Evolutionary conservation across 2,113 vertebrate species (phyloP).

Genomic region (Casuarius casuarius): DNA sequence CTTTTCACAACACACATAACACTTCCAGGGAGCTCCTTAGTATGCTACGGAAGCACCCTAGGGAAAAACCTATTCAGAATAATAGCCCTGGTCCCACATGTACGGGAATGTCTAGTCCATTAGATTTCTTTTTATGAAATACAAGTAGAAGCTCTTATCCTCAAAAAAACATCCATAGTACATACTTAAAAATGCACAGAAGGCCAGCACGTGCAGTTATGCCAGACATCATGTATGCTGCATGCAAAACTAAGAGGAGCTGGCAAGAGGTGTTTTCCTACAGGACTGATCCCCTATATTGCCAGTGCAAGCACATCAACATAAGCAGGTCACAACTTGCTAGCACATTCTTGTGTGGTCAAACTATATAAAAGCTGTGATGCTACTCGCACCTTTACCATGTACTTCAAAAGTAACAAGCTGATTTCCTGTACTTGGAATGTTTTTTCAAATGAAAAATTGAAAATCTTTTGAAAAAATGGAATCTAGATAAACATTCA

Average conservation of each 20-base stretch:
- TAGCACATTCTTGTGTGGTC: background rate
- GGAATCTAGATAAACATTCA: background rate
- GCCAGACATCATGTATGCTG: background rate
- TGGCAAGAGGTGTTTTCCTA: background rate
- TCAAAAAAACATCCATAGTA: background rate
- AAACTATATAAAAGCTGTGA: background rate
- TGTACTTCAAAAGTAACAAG: background rate
- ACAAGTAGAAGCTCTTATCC: background rate
- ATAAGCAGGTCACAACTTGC: background rate
- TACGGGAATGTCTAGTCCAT: background rate
- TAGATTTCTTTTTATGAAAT: background rate
- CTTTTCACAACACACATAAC: rapidly evolving
- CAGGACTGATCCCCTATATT: background rate
- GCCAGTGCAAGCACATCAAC: background rate
- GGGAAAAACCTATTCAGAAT: background rate
- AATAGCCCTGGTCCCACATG: background rate
- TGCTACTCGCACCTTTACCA: background rate
- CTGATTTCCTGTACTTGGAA: background rate
- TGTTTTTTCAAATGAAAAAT: background rate
- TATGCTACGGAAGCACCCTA: background rate
- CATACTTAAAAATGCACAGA: background rate
- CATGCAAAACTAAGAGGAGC: background rate
- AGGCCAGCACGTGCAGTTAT: background rate
- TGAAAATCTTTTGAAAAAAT: background rate
- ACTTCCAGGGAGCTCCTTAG: background rate